These are phyloP conservation scores for Malachius bipustulatus DNA, from an alignment of 2,888 invertebrate species.

Conservation along the genomic window DNA sequence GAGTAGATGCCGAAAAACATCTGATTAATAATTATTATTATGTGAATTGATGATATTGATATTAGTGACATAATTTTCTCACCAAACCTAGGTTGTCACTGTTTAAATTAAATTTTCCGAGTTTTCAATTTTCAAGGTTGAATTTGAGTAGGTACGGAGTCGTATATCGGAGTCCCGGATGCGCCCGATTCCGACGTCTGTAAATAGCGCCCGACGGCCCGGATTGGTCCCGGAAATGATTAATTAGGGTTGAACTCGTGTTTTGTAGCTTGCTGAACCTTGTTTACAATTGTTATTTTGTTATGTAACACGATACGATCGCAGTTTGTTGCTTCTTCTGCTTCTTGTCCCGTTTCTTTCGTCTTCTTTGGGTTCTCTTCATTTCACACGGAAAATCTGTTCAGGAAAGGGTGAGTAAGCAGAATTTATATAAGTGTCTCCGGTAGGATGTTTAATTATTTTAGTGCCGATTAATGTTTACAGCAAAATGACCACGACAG, in stretches of 20 bases:
- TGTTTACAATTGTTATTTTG: conserved; percentile 24
- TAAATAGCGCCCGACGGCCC: conserved; percentile 20
- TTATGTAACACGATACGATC: conserved; percentile 29
- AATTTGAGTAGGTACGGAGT: too few species aligned
- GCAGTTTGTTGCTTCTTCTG: neutral
- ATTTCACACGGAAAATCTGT: neutral
- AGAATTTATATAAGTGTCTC: conserved; percentile 12
- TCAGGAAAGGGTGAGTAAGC: conserved; percentile 27
- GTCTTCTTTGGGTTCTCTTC: neutral
- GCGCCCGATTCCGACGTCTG: conserved; percentile 8
- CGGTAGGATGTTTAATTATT: conserved; percentile 1
- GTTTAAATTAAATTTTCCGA: too few species aligned
- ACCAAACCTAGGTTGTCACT: too few species aligned
- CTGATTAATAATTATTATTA: too few species aligned
- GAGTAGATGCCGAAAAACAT: too few species aligned
- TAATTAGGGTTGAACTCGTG: conserved; percentile 31
- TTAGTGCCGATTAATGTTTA: conserved; percentile 8
- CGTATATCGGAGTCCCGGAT: too few species aligned
- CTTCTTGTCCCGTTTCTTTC: neutral
- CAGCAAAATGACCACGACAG: conserved; percentile 40
- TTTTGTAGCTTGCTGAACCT: conserved; percentile 18
- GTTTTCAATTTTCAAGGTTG: too few species aligned
- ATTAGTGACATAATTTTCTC: too few species aligned
- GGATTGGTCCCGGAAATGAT: conserved; percentile 36
- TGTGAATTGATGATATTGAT: too few species aligned